phyloP scores from a whole-genome alignment of 2,888 invertebrate genomes.

The Carabus problematicus region DNA sequence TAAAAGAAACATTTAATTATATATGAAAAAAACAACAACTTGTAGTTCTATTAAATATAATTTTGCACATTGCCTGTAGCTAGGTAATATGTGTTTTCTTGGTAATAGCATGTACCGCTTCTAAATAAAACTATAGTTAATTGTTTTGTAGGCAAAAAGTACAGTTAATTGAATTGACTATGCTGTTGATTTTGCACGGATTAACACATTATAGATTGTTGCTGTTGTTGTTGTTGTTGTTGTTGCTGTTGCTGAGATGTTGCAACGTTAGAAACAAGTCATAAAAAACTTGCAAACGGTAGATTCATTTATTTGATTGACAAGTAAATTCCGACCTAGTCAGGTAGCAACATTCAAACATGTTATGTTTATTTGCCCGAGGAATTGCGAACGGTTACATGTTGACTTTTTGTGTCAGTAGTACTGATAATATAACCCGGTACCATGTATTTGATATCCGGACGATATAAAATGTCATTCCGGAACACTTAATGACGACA shows the following conservation, averaged over 20 bases:
- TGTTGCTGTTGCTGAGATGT: constrained; percentile 6
- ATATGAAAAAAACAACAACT: too few relatives aligned
- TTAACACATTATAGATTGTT: not conserved
- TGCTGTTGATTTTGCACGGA: too few relatives aligned
- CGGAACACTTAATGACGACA: too few relatives aligned
- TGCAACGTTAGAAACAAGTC: constrained; percentile 1
- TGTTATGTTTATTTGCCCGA: constrained; percentile 36
- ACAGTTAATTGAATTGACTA: too few relatives aligned
- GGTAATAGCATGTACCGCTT: too few relatives aligned
- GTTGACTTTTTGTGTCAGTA: constrained; percentile 30
- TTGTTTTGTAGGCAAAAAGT: too few relatives aligned
- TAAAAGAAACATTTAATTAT: too few relatives aligned
- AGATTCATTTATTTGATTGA: constrained; percentile 42
- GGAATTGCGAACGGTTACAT: constrained; percentile 25
- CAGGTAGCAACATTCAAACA: constrained; percentile 29
- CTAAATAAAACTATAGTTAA: too few relatives aligned
- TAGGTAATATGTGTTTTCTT: too few relatives aligned
- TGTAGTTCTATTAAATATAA: too few relatives aligned
- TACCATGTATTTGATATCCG: not conserved
- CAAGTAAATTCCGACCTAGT: constrained; percentile 41
- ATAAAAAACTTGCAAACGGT: constrained; percentile 38
- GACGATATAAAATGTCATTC: too few relatives aligned
- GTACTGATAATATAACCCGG: constrained; percentile 1
- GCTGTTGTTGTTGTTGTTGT: constrained; percentile 9
- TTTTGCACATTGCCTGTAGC: too few relatives aligned